Conservation (phyloP, 2,113 vertebrate species). For the Antechinus stuartii region DNA sequence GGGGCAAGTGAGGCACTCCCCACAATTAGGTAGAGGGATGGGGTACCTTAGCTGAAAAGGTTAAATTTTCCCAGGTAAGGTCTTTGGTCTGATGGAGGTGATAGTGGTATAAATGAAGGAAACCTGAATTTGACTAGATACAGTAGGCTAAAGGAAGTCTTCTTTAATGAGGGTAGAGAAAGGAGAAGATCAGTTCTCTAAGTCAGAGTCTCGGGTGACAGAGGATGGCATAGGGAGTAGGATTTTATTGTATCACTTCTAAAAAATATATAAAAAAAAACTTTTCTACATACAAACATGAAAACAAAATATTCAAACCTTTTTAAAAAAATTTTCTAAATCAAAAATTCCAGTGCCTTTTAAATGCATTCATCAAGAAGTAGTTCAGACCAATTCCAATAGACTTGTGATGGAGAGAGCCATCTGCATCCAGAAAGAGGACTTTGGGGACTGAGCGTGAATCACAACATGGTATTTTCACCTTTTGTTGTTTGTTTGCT, state of each 20-base stretch:
- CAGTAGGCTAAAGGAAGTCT: background rate
- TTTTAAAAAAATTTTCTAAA: background rate
- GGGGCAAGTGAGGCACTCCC: no score
- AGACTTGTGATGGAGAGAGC: no score
- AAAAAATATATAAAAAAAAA: background rate
- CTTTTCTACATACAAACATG: background rate
- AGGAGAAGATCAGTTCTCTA: background rate
- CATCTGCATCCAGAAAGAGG: no score
- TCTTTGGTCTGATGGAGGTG: background rate
- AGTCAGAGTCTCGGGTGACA: background rate
- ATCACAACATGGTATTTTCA: no score
- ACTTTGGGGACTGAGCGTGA: no score
- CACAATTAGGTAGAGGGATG: no score
- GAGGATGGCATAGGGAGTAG: background rate
- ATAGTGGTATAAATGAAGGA: background rate
- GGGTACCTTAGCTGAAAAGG: background rate
- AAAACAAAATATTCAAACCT: background rate
- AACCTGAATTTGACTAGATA: background rate
- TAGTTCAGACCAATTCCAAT: no score
- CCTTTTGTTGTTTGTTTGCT: no score
- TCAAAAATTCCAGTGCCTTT: background rate
- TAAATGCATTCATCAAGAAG: background rate
- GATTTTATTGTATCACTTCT: background rate
- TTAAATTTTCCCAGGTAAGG: background rate
- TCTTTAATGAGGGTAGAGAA: background rate